phyloP scores from a whole-genome alignment of 2,888 invertebrate species.

The Dusona sp. region DNA sequence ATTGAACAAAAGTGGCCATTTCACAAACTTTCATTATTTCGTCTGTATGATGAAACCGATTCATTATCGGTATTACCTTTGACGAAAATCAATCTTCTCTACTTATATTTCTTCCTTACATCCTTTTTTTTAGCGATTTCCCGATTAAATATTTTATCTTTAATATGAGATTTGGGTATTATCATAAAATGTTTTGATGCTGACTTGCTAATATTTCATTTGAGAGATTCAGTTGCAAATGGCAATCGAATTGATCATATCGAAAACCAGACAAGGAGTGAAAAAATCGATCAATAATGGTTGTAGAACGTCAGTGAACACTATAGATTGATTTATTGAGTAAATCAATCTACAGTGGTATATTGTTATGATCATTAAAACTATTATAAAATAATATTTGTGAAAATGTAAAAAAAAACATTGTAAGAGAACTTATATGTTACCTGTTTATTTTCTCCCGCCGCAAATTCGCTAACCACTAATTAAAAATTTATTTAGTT shows the following conservation, averaged over 20 bases:
- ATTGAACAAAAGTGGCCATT: constrained; percentile 28
- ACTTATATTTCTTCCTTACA: background rate
- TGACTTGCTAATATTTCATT: background rate
- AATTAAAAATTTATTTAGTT: background rate
- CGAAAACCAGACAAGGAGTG: background rate
- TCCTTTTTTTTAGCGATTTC: no score
- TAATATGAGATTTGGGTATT: background rate
- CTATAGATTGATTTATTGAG: background rate
- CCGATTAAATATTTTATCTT: background rate
- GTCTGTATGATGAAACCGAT: background rate
- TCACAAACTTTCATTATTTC: background rate
- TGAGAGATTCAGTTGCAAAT: background rate
- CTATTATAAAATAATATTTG: no score
- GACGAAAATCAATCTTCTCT: background rate
- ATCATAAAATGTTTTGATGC: background rate
- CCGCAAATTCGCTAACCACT: background rate
- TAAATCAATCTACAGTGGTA: no score
- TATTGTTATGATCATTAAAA: no score
- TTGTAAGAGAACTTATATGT: background rate
- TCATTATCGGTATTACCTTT: background rate
- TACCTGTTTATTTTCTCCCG: background rate
- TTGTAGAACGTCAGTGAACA: background rate
- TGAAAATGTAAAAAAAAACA: no score
- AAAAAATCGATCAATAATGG: background rate
- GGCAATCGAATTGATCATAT: background rate